Evolutionary conservation across 1,140 invertebrate species (phyloP).

Genomic region (Nephila pilipes): DNA sequence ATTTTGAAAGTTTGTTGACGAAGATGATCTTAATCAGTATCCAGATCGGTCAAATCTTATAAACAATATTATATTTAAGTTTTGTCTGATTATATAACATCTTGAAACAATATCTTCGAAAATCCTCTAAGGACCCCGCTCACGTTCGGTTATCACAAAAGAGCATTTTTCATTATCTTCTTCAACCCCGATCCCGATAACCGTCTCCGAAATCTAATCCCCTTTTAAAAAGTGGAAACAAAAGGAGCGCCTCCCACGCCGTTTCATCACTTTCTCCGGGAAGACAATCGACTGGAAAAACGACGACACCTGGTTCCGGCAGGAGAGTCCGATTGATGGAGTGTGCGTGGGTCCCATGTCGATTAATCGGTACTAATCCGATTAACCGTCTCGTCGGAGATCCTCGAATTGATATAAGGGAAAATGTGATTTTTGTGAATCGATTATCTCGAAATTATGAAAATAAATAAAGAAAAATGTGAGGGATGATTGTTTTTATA

Average conservation of each 20-base stretch:
- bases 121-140: no score
- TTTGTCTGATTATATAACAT: no score
- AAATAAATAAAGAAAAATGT: no score
- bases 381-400: neutral
- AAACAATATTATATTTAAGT: no score
- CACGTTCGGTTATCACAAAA: neutral
- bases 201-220: neutral
- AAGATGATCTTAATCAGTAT: no score
- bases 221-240: neutral
- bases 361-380: neutral
- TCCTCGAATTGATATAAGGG: neutral
- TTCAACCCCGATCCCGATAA: neutral
- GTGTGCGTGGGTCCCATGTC: neutral
- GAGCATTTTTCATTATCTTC: neutral
- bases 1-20: no score
- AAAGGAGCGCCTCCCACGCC: neutral
- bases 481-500: no score
- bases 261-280: neutral
- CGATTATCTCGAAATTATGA: no score
- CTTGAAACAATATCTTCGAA: no score
- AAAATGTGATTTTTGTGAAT: no score
- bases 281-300: neutral
- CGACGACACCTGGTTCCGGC: neutral
- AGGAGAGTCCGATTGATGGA: neutral
- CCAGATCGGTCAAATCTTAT: no score